These are phyloP conservation scores for Onychostoma macrolepis DNA, from an alignment of 2,113 vertebrate species.

Conservation along the genomic window DNA sequence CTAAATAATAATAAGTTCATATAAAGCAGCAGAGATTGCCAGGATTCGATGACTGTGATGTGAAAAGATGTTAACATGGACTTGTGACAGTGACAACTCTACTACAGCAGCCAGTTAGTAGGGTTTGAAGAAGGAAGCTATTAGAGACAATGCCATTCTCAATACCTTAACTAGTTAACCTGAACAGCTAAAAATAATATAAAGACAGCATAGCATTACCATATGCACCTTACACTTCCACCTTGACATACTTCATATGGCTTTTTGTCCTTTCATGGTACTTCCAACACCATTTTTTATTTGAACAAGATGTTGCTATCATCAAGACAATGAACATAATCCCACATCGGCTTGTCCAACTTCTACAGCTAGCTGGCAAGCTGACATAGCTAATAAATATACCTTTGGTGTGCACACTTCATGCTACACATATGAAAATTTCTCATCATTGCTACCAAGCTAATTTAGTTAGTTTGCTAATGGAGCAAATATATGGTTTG, in stretches of 20 bases:
- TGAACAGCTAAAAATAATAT: neutral
- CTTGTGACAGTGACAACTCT: neutral
- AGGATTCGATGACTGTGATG: neutral
- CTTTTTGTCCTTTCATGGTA: neutral
- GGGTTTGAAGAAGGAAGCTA: neutral
- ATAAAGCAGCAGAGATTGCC: neutral
- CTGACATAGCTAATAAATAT: neutral
- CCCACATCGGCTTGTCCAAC: neutral
- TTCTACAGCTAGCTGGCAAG: neutral
- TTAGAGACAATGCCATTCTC: neutral
- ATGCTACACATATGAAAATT: neutral
- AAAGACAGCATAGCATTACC: neutral
- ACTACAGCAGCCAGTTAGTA: neutral
- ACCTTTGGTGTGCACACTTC: neutral
- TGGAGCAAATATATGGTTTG: neutral
- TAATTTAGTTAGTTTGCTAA: too few species aligned
- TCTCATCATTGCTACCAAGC: too few species aligned
- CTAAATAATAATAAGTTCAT: neutral
- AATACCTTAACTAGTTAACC: neutral
- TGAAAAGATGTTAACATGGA: neutral
- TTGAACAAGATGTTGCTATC: neutral
- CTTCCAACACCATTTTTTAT: neutral
- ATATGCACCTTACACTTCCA: neutral
- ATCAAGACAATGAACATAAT: neutral
- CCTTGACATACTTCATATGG: neutral